Evolutionary conservation across 92 coral and sea anemone species (phyloP), one percentile per base, ranked within the genome.

Genomic region (Epizoanthus ramosus): DNA sequence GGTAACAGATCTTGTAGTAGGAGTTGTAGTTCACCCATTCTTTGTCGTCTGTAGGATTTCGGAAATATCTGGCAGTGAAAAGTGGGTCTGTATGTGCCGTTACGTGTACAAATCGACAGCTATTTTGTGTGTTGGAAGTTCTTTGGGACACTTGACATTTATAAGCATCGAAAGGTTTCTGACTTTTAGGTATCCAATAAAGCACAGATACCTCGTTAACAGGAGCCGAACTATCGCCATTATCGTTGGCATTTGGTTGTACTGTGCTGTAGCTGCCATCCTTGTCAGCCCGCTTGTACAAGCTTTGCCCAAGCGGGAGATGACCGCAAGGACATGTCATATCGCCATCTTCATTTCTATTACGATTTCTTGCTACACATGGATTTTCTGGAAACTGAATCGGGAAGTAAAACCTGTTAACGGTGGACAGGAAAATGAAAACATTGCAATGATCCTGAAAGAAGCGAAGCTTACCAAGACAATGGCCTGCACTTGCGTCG

Each of bases 41-140:
- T 64, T 64, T 14, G 39, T 64, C 17, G 14, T 24, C 1, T 64
- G 69, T 64, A 64, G 69, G 18, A 64, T 64, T 64, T 64, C 69
- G 17, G 69, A 64, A 64, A 64, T 64, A 10, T 0, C 35, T 64
- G 41, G 41, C 69, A 64, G 0, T 25, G 39, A 24, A 19, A 64
- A 64, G 23, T 64, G 69, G 69, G 69, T 24, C 35, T 64, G 69
- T 18, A 64, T 64, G n/a, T 33, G 69, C n/a, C 69, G 69, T 15
- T 64, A 64, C 69, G 69, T 64, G 28, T 64, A 64, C 33, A 64
- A 64, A 25, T 23, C 69, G 17, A 19, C 8, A 35, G 69, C 39
- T 12, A 19, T 64, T 64, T 6, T 25, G 18, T 64, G 69, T 25
- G 69, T 64, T 6, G 69, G 69, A 64, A 64, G 69, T 7, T 64